These are phyloP conservation scores for Blera fallax DNA, from an alignment of 2,888 invertebrate species.

Conservation along the genomic window DNA sequence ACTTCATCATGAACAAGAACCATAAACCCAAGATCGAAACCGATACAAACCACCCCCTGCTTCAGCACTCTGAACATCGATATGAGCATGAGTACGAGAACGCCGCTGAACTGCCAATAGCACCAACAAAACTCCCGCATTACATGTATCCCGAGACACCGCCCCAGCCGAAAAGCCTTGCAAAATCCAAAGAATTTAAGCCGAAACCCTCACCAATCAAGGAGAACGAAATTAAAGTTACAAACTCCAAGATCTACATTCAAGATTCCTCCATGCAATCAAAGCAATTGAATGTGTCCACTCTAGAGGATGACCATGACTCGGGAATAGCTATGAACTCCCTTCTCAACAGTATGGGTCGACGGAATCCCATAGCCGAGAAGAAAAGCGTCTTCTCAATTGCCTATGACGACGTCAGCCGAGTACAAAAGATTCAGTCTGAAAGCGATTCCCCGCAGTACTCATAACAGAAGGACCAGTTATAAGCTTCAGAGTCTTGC, in stretches of 20 bases:
- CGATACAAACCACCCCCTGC: slow-evolving; percentile 86
- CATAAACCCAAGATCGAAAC: slow-evolving; percentile 81
- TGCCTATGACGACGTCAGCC: slow-evolving; percentile 92
- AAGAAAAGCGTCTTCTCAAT: slow-evolving; percentile 97
- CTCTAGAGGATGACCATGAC: slow-evolving; percentile 87
- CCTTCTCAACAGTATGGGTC: slow-evolving; percentile 83
- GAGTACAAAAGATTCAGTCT: slow-evolving; percentile 90
- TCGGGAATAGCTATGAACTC: slow-evolving; percentile 90
- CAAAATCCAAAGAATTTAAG: slow-evolving; percentile 74
- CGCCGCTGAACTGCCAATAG: slow-evolving; percentile 80
- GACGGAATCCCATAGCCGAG: slow-evolving; percentile 88
- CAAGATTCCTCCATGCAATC: slow-evolving; percentile 77
- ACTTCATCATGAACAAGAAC: slow-evolving; percentile 84
- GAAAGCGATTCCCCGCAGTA: slow-evolving; percentile 90
- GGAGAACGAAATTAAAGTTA: slow-evolving; percentile 80
- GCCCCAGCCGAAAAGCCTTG: slow-evolving; percentile 74
- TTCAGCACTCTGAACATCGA: slow-evolving; percentile 90
- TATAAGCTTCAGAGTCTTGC: neutral
- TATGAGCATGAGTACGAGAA: slow-evolving; percentile 86
- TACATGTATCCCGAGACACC: slow-evolving; percentile 84
- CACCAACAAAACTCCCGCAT: slow-evolving; percentile 85
- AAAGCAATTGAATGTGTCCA: slow-evolving; percentile 84
- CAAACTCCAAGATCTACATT: slow-evolving; percentile 79
- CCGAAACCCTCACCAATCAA: slow-evolving; percentile 81
- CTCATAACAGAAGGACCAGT: slow-evolving; percentile 76